Conservation (phyloP, 2,113 vertebrate species). For the Collichthys lucidus region DNA sequence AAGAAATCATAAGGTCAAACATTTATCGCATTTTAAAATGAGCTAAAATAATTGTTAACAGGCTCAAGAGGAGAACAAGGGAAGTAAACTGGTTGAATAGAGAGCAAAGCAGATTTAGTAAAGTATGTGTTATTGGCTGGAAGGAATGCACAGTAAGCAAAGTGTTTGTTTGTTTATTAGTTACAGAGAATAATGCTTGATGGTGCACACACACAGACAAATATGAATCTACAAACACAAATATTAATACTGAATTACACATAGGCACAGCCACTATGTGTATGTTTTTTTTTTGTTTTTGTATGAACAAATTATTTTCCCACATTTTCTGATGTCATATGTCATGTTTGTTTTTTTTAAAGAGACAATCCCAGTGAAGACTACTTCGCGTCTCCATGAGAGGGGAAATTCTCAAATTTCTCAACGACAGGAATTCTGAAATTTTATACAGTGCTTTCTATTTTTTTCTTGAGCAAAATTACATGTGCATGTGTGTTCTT, state of each 20-base stretch:
- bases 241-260: neutral
- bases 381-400: neutral
- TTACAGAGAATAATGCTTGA: conserved; percentile 18
- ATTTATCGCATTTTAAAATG: conserved; percentile 41
- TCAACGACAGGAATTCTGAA: neutral
- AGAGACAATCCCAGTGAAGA: neutral
- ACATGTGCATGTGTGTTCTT: neutral
- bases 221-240: conserved; percentile 1
- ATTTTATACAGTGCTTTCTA: neutral
- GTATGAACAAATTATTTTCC: neutral
- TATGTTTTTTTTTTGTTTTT: neutral
- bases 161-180: conserved; percentile 55
- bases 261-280: neutral
- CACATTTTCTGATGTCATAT: neutral
- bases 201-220: conserved; percentile 16
- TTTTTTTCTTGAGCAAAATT: neutral
- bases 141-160: conserved; percentile 42
- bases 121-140: conserved; percentile 49
- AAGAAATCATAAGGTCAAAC: conserved; percentile 24
- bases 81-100: conserved; percentile 31
- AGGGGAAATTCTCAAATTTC: neutral
- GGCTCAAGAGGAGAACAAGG: conserved; percentile 38
- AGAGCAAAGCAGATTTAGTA: conserved; percentile 26
- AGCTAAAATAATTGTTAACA: conserved; percentile 35
- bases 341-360: neutral